phyloP scores from a whole-genome alignment of 2,888 invertebrate species.

The Danaus chrysippus region DNA sequence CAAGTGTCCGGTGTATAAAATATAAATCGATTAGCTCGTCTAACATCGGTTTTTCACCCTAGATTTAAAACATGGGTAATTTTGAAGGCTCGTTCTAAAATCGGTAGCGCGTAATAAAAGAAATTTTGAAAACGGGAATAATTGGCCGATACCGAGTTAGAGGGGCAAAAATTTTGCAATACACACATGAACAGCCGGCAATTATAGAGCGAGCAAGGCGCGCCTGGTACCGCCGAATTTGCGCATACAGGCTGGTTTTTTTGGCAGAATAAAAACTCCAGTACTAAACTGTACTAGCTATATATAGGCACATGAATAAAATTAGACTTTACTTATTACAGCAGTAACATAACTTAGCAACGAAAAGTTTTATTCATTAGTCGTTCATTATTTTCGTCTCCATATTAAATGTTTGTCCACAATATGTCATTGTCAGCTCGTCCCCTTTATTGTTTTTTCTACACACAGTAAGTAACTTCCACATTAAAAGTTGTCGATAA shows the following conservation, averaged over 20 bases:
- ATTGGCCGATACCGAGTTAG: conserved; percentile 34
- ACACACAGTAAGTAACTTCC: not conserved
- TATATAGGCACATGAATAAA: not conserved
- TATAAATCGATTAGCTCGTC: not conserved
- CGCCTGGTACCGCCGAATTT: conserved; percentile 75
- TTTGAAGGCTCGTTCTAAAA: not conserved
- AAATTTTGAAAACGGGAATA: conserved; percentile 25
- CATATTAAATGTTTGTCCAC: no score
- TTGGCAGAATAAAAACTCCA: conserved; percentile 33
- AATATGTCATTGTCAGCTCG: no score
- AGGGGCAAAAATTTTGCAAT: conserved; percentile 41
- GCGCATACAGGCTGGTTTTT: conserved; percentile 52
- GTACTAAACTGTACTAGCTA: conserved; percentile 10
- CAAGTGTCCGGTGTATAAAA: conserved; percentile 5
- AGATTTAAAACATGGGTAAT: not conserved
- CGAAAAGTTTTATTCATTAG: no score
- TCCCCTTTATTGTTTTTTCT: no score
- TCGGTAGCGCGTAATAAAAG: no score
- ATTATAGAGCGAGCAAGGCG: conserved; percentile 65
- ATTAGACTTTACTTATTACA: not conserved
- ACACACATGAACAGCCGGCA: conserved; percentile 64
- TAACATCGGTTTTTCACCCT: no score
- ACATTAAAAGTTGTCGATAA: not conserved
- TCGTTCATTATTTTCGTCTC: no score
- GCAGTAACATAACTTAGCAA: not conserved